Conservation (phyloP, 1,140 invertebrate species). For the Octopus bimaculoides region DNA sequence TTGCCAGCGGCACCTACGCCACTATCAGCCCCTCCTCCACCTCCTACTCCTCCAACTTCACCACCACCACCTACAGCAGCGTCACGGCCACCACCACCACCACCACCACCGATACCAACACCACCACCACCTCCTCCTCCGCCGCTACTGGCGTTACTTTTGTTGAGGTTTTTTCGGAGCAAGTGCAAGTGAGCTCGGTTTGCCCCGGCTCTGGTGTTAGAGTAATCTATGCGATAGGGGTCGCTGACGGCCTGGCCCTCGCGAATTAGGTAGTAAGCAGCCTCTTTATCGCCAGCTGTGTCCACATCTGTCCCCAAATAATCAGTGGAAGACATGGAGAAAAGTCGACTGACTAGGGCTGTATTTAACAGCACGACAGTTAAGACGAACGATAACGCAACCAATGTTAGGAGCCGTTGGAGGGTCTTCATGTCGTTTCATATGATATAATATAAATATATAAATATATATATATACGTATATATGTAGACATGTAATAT, state of each 20-base stretch:
- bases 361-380: neutral
- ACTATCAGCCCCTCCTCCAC: neutral
- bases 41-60: neutral
- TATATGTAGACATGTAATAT: neutral
- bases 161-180: slow-evolving; percentile 3
- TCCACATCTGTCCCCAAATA: neutral
- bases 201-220: neutral
- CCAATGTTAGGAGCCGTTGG: neutral
- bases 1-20: neutral
- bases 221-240: neutral
- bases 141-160: slow-evolving; percentile 3
- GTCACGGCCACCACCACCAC: neutral
- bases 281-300: neutral
- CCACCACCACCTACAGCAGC: neutral
- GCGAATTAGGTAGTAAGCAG: neutral
- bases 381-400: neutral
- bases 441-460: neutral
- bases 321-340: neutral
- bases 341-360: neutral
- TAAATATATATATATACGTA: neutral
- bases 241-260: neutral
- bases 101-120: neutral
- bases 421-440: neutral
- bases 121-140: neutral
- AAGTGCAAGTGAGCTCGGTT: neutral